Evolutionary conservation across 2,888 invertebrate species (phyloP).

Genomic region (Caenorhabditis sinica): DNA sequence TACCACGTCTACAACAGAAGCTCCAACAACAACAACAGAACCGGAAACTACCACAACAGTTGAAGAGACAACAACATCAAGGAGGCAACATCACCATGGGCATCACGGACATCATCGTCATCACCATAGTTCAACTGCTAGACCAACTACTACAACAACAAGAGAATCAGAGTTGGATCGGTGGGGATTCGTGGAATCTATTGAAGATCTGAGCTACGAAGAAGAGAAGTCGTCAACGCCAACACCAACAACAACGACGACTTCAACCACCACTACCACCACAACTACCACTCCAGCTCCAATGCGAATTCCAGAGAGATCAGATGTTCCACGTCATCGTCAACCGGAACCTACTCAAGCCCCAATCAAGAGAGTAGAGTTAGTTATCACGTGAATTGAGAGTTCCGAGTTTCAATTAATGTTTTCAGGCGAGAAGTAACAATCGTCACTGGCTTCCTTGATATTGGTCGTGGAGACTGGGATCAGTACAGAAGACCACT

Average conservation of each 20-base stretch:
- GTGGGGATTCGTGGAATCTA: slow-evolving; percentile 45
- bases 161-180: slow-evolving; percentile 49
- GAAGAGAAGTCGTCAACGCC: slow-evolving; percentile 26
- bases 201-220: slow-evolving; percentile 38
- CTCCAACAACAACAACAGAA: slow-evolving; percentile 2
- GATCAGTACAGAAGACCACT: slow-evolving; percentile 81
- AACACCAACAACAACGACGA: slow-evolving; percentile 26
- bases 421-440: slow-evolving; percentile 74
- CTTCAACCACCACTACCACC: slow-evolving; percentile 43
- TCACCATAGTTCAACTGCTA: slow-evolving; percentile 42
- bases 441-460: slow-evolving; percentile 83
- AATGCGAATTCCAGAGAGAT: slow-evolving; percentile 2
- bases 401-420: not conserved
- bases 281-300: slow-evolving; percentile 24
- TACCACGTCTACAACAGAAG: slow-evolving; percentile 46
- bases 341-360: slow-evolving; percentile 48
- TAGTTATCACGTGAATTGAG: slow-evolving; percentile 1
- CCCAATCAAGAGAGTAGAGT: slow-evolving; percentile 50
- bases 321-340: slow-evolving; percentile 34
- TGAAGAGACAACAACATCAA: slow-evolving; percentile 12
- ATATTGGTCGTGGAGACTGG: slow-evolving; percentile 84
- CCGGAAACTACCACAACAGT: slow-evolving; percentile 7
- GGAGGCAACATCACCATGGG: slow-evolving; percentile 23
- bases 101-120: slow-evolving; percentile 54
- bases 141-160: slow-evolving; percentile 46